Evolutionary conservation across 2,888 invertebrate genomes (phyloP), one percentile per base, ranked within the genome.

Genomic region (Dendrolimus pini): DNA sequence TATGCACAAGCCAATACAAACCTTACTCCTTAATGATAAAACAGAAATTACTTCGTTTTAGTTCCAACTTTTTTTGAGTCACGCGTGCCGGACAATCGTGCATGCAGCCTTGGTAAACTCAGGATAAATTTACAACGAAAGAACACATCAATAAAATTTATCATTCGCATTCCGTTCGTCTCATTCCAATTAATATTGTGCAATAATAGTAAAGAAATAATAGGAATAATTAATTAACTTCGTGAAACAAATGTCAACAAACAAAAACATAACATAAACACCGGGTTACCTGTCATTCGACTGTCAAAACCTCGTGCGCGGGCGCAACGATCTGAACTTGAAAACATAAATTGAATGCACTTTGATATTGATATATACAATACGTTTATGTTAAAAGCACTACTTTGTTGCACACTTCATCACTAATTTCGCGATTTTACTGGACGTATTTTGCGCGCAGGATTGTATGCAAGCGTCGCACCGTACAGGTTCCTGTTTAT

Each of bases 201-300:
- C 30, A 30, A 30, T 3, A 30, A 30, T 30, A 30, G 30, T 30
- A 30, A 30, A 30, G 30, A 30, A 30, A 30, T 30, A 30, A 30
- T 30, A 30, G 6, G 30, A 30, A 6, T 6, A 30, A 30, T 30
- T 30, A 30, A 30, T 30, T 30, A 30, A 30, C 30, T 30, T 30
- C 3, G 30, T 30, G 3, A 47, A 47, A 47, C 12, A 47, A 47
- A 47, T 47, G 12, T 47, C 47, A 47, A 47, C 47, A 47, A 47
- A 47, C 47, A 47, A 74, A 83, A 71, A 73, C 76, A 47, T 81
- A 81, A 83, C 79, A 81, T 80, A 76, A 74, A 72, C 73, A 75
- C 68, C 60, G 62, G 70, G 63, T 59, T 63, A 71, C 61, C 78
- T 82, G 83, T 78, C 82, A 82, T 47, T 47, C 6, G 47, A 47